Conservation (phyloP, 2,113 vertebrate species). For the Fregata magnificens region DNA sequence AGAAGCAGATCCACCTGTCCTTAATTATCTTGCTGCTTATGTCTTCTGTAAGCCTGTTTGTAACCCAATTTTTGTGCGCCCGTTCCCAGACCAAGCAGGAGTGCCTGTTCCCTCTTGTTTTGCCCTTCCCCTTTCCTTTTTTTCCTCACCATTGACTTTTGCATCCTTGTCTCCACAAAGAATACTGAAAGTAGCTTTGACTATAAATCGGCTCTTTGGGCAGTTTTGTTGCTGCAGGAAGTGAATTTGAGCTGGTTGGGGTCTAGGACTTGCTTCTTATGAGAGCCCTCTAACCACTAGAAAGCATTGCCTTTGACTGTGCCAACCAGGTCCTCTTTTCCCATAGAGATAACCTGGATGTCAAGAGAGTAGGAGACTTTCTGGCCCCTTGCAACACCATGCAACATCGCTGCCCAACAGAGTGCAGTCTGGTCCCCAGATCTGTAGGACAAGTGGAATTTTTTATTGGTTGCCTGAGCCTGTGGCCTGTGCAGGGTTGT, state of each 20-base stretch:
- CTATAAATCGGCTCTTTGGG: neutral
- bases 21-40: neutral
- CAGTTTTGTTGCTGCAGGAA: neutral
- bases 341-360: neutral
- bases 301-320: neutral
- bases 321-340: neutral
- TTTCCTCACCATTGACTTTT: neutral
- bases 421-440: neutral
- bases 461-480: neutral
- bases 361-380: neutral
- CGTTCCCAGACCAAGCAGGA: neutral
- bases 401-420: neutral
- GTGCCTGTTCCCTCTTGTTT: neutral
- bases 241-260: neutral
- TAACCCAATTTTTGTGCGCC: neutral
- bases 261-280: neutral
- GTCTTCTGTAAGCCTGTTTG: neutral
- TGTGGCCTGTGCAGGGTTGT: neutral
- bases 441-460: neutral
- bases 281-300: fast-evolving
- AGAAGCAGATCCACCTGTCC: neutral
- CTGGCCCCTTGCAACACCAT: neutral
- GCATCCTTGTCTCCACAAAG: neutral
- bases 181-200: neutral
- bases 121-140: neutral